Base-by-base conservation (phyloP, 2,113 vertebrate genomes). In the Charina bottae region DNA sequence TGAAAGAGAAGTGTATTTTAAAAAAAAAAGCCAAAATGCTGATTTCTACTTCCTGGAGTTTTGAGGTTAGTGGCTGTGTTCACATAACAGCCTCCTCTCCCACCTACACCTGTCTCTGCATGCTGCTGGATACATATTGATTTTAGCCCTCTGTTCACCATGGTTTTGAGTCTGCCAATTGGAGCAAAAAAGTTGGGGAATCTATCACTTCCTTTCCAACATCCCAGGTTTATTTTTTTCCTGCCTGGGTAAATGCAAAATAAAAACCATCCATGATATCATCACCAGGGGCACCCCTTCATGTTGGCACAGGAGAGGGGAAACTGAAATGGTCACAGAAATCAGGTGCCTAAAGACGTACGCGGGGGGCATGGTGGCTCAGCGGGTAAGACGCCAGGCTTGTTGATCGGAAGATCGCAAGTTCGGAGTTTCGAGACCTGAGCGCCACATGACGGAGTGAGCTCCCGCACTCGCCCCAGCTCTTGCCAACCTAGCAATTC, bases 11-110 rank as follows among this genome's bases (percentile, higher is more conserved):
- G 15, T 26, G 4, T 42, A 37, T 60, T 24, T 11, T 15, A 17
- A 3, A 60, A 54, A 19, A 19, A 49, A 33, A 89, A 87, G 90
- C 91, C 90, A 94, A 94, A 92, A 94, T 94, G 94, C 96, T 94
- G 95, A 96, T 90, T 93, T 97, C 93, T 88, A 89, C 92, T 96
- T 95, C 92, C 95, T 93, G 90, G 94, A 95, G 95, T 95, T 95
- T 96, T 95, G 94, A 92, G 93, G 93, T 78, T 78, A 78, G 19
- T 78, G 33, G 33, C 17, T 7, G 3, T 37, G 17, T 42, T 78
- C 33, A 49, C 49, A 49, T 68, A 1, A 4, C 64, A n/a, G 28
- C 17, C 56, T 58, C 56, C 17, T 19, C 33, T 37, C 37, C 72
- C 17, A 78, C 2, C 33, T 78, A 19, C 68, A 72, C 6, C 17